Evolutionary conservation across 2,113 vertebrate genomes (phyloP).

Genomic region (Eonycteris spelaea): DNA sequence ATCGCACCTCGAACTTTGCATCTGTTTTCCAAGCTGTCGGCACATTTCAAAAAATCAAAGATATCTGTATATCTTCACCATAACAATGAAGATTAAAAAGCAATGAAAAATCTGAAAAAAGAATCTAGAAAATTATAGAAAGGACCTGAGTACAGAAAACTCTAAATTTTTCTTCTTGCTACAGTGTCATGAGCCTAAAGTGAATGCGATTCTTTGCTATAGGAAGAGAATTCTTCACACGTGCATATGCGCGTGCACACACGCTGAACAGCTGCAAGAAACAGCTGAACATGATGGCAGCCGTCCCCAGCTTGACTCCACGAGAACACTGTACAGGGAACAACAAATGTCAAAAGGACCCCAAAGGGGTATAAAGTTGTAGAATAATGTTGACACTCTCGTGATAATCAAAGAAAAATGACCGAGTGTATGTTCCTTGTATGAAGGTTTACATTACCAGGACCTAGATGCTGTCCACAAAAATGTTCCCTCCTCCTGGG

Average conservation of each 20-base stretch:
- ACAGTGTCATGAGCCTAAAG: background rate
- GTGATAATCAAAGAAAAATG: too few species aligned
- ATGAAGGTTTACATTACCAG: background rate
- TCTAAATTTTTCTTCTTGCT: background rate
- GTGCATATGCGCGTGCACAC: background rate
- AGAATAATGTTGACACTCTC: background rate
- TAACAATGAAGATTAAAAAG: background rate
- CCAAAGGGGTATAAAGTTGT: fast-evolving
- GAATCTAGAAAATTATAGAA: background rate
- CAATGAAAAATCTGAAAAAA: background rate
- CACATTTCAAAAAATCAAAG: background rate
- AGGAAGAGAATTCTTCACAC: background rate
- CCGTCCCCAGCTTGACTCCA: background rate
- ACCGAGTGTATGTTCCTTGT: background rate
- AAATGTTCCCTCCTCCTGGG: background rate
- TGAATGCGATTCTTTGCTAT: background rate
- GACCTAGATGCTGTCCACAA: background rate
- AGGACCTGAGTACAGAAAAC: background rate
- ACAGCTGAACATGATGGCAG: background rate
- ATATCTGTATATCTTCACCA: background rate
- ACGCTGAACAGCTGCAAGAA: background rate
- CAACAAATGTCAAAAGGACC: too few species aligned
- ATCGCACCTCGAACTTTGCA: background rate
- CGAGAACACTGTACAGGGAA: fast-evolving
- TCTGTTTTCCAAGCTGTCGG: background rate